A percentile compares a stretch with the other conserved stretches of the same genome.
Evolutionary conservation across 2,797 vertebrate species (phyloP).

Genomic region (Helicolenus hilgendorfi): DNA sequence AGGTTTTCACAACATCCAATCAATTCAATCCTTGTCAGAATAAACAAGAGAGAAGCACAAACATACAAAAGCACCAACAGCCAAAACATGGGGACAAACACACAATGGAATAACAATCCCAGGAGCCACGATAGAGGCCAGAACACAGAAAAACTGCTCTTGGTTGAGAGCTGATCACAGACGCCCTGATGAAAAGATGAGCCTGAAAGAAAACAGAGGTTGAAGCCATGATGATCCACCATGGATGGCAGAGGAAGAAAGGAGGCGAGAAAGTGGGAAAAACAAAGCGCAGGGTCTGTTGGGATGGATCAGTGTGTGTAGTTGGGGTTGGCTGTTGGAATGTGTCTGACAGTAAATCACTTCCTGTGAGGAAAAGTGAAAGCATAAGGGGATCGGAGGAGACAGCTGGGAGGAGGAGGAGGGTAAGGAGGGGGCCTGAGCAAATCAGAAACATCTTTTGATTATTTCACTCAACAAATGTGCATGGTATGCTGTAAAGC

Average conservation of each 20-base stretch:
- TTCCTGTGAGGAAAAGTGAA: slow-evolving; percentile 66
- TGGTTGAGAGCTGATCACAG: slow-evolving; percentile 7
- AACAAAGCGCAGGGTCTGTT: slow-evolving; percentile 43
- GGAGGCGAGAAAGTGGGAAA: neutral
- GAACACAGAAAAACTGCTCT: slow-evolving; percentile 8
- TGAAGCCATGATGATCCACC: neutral
- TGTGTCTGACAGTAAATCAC: slow-evolving; percentile 77
- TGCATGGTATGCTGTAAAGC: neutral
- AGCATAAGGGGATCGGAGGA: slow-evolving; percentile 30
- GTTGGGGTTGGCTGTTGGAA: slow-evolving; percentile 52
- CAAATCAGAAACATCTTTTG: slow-evolving; percentile 67
- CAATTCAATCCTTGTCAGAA: neutral
- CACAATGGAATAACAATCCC: neutral
- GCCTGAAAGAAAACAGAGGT: slow-evolving; percentile 4
- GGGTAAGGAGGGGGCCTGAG: neutral
- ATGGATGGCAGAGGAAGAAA: slow-evolving; percentile 41
- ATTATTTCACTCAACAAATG: slow-evolving; percentile 20
- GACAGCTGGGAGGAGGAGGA: slow-evolving; percentile 18
- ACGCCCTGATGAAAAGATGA: slow-evolving; percentile 20
- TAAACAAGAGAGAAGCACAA: neutral
- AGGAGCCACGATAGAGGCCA: neutral
- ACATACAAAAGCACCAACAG: slow-evolving; percentile 5
- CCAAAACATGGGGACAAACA: neutral
- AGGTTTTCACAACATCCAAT: slow-evolving; percentile 11
- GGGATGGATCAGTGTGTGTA: slow-evolving; percentile 40